Evolutionary conservation across 35 echinoderm and acorn worm species (phyloP), one percentile per base, ranked within the genome.

Genomic region (Holothuria glaberrima): DNA sequence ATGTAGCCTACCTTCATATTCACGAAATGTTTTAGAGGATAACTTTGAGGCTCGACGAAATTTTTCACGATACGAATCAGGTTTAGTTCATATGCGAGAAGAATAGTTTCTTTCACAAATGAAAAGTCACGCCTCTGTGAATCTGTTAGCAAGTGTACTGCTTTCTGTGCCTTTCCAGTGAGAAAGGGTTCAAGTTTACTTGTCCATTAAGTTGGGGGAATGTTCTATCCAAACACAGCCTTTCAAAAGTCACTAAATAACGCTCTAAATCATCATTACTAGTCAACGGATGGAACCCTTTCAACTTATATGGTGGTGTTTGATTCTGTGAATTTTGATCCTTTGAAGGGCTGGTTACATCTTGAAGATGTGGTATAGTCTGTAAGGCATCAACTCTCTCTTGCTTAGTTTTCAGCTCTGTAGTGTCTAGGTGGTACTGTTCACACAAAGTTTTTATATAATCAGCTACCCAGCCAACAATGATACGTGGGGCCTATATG

Each of bases 121-220:
- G 54, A 30, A 62, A 30, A 86, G 82, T 86, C 82, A 6, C 13
- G 27, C 32, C 30, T 86, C 30, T 86, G 82, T 32, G 56, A 19
- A 18, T 86, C 82, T 86, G 54, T 63, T 61, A 86, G 30, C 4
- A 86, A 3, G 29, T 65, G 56, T 62, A 61, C 5, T 61, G 82
- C 59, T 65, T 35, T 86, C 21, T 86, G 82, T 28, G 82, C 59
- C 22, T 65, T 86, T 9, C 82, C 57, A 62, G 82, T 86, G 6
- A 86, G 21, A 58, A 28, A 86, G 17, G 82, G 44, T 65, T 86
- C 10, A 25, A 80, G 26, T 29, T 48, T 33, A 2, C 61, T 65
- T 26, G 82, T 62, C 82, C 82, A 86, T 30, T 65, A 28, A 9
- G 18, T 17, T 28, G 22, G 12, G 0, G 57, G 82, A 34, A 86